Conservation (phyloP, 1,140 invertebrate genomes). For the Aphaenogaster floridana region DNA sequence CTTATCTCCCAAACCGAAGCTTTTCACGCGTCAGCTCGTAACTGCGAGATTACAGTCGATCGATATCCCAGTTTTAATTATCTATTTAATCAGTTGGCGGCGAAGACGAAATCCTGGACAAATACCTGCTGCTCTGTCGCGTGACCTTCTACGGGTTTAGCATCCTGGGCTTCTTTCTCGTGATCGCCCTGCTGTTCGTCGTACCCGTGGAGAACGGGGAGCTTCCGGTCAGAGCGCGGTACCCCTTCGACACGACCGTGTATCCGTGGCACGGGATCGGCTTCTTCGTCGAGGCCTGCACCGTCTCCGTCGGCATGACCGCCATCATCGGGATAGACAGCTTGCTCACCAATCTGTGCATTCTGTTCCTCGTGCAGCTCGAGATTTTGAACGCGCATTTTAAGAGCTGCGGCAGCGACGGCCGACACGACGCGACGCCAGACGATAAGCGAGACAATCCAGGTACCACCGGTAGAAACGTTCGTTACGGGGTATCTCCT, state of each 20-base stretch:
- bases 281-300: slow-evolving; percentile 66
- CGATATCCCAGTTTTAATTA: neutral
- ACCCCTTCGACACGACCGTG: slow-evolving; percentile 74
- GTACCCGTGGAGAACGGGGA: slow-evolving; percentile 67
- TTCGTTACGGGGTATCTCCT: neutral
- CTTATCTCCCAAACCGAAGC: neutral
- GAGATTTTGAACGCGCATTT: slow-evolving; percentile 68
- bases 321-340: slow-evolving; percentile 74
- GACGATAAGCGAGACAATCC: neutral
- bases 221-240: slow-evolving; percentile 74
- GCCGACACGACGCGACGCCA: neutral
- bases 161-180: slow-evolving; percentile 53
- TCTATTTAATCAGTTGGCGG: slow-evolving; percentile 24
- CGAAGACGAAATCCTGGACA: slow-evolving; percentile 33
- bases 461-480: neutral
- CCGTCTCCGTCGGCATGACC: slow-evolving; percentile 58
- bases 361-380: slow-evolving; percentile 61
- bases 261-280: slow-evolving; percentile 63
- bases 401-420: slow-evolving; percentile 46
- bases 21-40: neutral
- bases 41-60: neutral
- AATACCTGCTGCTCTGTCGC: slow-evolving; percentile 60
- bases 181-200: slow-evolving; percentile 70
- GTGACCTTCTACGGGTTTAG: slow-evolving; percentile 64
- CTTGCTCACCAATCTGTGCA: slow-evolving; percentile 47